Conservation (phyloP, 2,888 invertebrate genomes). For the Eupsilia transversa region DNA sequence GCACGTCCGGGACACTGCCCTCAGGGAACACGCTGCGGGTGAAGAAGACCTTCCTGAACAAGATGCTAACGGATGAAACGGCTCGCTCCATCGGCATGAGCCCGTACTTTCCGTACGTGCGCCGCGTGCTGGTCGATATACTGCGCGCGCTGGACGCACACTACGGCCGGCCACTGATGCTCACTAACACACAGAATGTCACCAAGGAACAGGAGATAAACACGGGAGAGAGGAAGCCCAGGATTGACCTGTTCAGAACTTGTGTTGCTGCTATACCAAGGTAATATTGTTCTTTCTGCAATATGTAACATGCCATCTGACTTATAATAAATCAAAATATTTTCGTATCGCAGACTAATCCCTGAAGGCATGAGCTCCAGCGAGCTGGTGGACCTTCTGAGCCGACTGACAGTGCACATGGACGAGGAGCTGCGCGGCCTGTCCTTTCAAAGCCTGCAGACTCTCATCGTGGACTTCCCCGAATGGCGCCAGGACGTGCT, state of each 20-base stretch:
- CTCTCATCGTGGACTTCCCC: slow-evolving; percentile 98
- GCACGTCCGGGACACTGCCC: slow-evolving; percentile 98
- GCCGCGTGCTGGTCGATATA: slow-evolving; percentile 98
- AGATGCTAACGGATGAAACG: slow-evolving; percentile 98
- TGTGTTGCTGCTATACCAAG: slow-evolving; percentile 99
- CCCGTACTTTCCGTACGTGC: slow-evolving; percentile 98
- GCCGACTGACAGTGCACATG: slow-evolving; percentile 98
- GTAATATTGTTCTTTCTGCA: slow-evolving; percentile 64
- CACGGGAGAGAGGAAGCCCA: slow-evolving; percentile 98
- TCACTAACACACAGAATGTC: slow-evolving; percentile 98
- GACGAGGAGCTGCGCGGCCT: slow-evolving; percentile 98
- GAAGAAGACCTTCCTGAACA: slow-evolving; percentile 98
- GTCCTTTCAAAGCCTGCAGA: slow-evolving; percentile 98
- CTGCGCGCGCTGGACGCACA: slow-evolving; percentile 98
- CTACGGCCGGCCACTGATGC: slow-evolving; percentile 98
- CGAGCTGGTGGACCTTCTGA: slow-evolving; percentile 98
- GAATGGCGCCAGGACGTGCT: slow-evolving; percentile 99
- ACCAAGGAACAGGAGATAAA: slow-evolving; percentile 98
- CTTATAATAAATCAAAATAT: background rate
- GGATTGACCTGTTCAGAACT: slow-evolving; percentile 99
- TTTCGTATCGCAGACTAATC: slow-evolving; percentile 92
- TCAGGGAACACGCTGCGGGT: slow-evolving; percentile 98
- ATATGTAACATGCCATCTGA: background rate
- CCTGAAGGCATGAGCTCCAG: slow-evolving; percentile 99
- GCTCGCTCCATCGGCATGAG: slow-evolving; percentile 99